Percentiles rank a stretch among this genome's conserved stretches.
Conservation (phyloP, 2,113 vertebrate genomes). For the Rhegmatorhina hoffmannsi region DNA sequence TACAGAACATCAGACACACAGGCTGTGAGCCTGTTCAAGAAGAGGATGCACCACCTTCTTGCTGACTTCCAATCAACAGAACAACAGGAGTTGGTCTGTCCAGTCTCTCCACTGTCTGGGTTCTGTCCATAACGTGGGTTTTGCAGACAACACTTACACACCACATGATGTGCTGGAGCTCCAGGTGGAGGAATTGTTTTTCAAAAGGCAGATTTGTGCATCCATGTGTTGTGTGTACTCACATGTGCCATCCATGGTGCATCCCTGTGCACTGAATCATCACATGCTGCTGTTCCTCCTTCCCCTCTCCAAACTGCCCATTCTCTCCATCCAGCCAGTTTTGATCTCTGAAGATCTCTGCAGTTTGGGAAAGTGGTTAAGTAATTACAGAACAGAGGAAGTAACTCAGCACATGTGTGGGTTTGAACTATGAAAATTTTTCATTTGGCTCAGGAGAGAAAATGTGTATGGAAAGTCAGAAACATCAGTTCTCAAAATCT, state of each 20-base stretch:
- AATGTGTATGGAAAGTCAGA: conserved; percentile 7
- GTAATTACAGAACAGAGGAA: background rate
- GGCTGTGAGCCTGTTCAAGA: background rate
- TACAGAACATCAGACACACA: background rate
- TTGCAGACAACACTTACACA: background rate
- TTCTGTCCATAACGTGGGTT: background rate
- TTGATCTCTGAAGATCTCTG: background rate
- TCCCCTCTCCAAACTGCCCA: background rate
- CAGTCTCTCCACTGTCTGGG: background rate
- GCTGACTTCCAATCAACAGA: background rate
- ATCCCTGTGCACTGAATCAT: background rate
- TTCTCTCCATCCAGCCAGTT: background rate
- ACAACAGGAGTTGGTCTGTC: background rate
- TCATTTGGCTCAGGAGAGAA: conserved; percentile 13
- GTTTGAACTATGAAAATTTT: background rate
- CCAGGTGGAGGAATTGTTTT: background rate
- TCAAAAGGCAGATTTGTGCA: background rate
- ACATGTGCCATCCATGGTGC: background rate
- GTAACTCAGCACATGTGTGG: background rate
- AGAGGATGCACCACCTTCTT: rapidly evolving
- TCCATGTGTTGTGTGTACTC: background rate
- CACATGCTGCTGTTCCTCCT: background rate
- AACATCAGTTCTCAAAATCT: conserved; percentile 61
- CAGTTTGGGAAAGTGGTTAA: background rate
- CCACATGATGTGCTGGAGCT: background rate